Evolutionary conservation across 2,888 invertebrate species (phyloP).

Genomic region (Meganola albula): DNA sequence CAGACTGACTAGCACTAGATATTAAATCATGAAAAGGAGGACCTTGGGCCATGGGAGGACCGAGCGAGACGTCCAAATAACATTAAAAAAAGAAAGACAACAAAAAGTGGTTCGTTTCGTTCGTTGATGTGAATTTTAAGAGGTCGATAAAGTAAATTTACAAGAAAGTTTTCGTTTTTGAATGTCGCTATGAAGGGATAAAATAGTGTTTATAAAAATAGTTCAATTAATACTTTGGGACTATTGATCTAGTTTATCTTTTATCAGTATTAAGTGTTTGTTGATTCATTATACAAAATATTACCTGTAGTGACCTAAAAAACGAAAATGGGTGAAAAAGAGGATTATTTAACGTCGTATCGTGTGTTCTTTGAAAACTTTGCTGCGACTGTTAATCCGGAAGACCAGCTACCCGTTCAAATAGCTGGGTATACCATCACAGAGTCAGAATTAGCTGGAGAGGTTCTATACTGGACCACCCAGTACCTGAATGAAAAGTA

Average conservation of each 20-base stretch:
- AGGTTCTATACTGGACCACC: slow-evolving; percentile 85
- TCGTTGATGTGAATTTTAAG: too few species aligned
- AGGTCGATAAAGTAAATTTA: too few species aligned
- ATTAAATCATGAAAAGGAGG: too few species aligned
- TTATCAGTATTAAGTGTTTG: slow-evolving; percentile 30
- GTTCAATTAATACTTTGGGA: too few species aligned
- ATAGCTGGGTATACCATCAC: slow-evolving; percentile 83
- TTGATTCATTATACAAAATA: slow-evolving; percentile 43
- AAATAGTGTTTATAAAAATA: too few species aligned
- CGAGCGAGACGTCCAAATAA: too few species aligned
- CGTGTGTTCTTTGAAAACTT: slow-evolving; percentile 85
- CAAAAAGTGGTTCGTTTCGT: too few species aligned
- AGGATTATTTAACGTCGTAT: slow-evolving; percentile 83
- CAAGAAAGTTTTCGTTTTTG: too few species aligned
- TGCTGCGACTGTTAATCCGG: slow-evolving; percentile 81
- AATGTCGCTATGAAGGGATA: too few species aligned
- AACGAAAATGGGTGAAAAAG: slow-evolving; percentile 74
- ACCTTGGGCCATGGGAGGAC: too few species aligned
- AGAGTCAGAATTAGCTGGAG: slow-evolving; percentile 83
- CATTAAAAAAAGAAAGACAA: too few species aligned
- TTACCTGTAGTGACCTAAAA: slow-evolving; percentile 16
- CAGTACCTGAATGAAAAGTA: slow-evolving; percentile 88
- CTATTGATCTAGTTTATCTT: slow-evolving; percentile 24
- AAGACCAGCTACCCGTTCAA: slow-evolving; percentile 85
- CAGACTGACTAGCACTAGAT: too few species aligned